Conservation (phyloP, 2,797 vertebrate genomes). For the Podarcis siculus region DNA sequence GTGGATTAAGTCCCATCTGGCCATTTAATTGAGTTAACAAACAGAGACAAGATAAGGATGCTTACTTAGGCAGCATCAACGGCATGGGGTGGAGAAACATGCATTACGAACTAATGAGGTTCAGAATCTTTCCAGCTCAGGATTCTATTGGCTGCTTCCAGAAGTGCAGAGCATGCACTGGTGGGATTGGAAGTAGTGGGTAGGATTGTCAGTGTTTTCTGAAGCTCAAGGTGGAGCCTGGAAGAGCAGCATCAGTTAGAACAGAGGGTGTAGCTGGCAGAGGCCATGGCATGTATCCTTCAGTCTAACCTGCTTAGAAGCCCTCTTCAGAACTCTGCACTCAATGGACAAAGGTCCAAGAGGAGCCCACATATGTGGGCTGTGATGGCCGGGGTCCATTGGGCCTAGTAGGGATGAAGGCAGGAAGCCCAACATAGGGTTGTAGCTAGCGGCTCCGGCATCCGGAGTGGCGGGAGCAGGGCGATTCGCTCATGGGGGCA, state of each 20-base stretch:
- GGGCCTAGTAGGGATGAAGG: no score
- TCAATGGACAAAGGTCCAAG: no score
- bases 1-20: conserved; percentile 70
- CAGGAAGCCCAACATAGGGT: no score
- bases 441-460: no score
- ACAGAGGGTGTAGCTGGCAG: not conserved
- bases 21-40: conserved; percentile 61
- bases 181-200: not conserved
- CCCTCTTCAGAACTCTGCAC: no score
- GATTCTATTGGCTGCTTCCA: not conserved
- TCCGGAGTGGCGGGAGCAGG: no score
- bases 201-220: not conserved
- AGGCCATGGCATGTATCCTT: no score
- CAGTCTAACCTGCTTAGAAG: no score
- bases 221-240: not conserved
- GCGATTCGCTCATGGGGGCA: accelerated
- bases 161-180: not conserved
- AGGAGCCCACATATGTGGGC: no score
- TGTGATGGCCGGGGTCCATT: no score
- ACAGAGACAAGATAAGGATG: conserved; percentile 57
- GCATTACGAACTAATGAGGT: conserved; percentile 31
- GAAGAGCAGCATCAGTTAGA: not conserved
- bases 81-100: not conserved
- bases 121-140: not conserved
- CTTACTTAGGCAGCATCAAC: conserved; percentile 33